These are phyloP conservation scores for Macrosiphum euphorbiae DNA, from an alignment of 2,888 invertebrate species.

Conservation along the genomic window DNA sequence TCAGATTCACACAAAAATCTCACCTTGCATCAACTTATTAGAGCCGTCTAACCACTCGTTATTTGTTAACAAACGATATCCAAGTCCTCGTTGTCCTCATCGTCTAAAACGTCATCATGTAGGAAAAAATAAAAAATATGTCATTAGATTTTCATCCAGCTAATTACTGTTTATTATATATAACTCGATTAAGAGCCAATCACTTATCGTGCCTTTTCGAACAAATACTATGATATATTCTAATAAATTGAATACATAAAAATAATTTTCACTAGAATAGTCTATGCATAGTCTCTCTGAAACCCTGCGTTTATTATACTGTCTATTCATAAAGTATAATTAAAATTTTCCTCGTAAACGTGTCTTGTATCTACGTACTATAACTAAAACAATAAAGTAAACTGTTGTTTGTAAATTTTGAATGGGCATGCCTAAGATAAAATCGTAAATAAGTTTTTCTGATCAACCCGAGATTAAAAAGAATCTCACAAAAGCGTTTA, in stretches of 20 bases:
- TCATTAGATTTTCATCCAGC: not conserved
- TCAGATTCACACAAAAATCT: no score
- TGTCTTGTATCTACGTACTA: not conserved
- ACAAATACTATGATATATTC: not conserved
- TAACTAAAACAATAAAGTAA: slow-evolving; percentile 10
- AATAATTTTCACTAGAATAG: not conserved
- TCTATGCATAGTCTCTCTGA: not conserved
- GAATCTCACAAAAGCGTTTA: not conserved
- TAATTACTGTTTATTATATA: not conserved
- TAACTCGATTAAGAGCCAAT: not conserved
- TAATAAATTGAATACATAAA: not conserved
- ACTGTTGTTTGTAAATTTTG: not conserved
- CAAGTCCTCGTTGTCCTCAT: no score
- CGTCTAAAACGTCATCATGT: no score
- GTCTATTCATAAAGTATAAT: not conserved
- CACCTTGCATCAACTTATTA: no score
- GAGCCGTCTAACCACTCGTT: no score
- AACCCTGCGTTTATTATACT: not conserved
- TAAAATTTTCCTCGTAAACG: slow-evolving; percentile 35
- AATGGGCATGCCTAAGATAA: not conserved
- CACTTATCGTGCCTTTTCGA: not conserved
- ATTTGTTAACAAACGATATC: no score
- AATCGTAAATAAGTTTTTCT: slow-evolving; percentile 14
- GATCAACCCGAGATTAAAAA: not conserved
- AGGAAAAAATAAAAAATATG: not conserved